Conservation (phyloP, 2,797 vertebrate species). For the Threskiornis aethiopicus region DNA sequence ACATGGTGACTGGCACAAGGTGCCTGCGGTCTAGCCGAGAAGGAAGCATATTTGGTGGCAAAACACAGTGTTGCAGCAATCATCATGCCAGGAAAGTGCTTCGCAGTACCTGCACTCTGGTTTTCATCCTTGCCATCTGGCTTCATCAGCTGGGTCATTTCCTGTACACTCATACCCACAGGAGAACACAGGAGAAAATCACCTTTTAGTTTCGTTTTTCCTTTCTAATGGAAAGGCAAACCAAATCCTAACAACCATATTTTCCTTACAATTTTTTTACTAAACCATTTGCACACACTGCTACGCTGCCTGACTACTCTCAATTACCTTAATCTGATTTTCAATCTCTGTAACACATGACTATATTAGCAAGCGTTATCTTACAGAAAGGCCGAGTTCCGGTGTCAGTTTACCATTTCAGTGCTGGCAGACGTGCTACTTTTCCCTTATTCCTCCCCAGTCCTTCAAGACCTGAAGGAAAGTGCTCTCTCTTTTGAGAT, state of each 20-base stretch:
- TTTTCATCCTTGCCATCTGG: neutral
- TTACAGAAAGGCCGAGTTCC: neutral
- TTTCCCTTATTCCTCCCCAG: neutral
- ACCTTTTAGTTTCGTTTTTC: neutral
- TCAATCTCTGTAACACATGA: neutral
- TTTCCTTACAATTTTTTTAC: neutral
- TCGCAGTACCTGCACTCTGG: neutral
- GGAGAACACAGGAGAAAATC: neutral
- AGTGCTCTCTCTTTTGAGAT: neutral
- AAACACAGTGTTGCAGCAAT: neutral
- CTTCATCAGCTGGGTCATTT: neutral
- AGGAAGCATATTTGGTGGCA: rapidly evolving
- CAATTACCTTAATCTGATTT: neutral
- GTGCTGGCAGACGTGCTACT: neutral
- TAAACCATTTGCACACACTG: neutral
- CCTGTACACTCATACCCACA: neutral
- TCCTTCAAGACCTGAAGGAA: neutral
- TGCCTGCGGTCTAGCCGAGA: neutral
- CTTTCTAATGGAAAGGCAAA: neutral
- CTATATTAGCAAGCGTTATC: neutral
- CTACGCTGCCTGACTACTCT: rapidly evolving
- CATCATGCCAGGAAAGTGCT: neutral
- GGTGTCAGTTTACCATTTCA: neutral
- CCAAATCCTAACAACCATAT: neutral
- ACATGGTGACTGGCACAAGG: rapidly evolving